These are phyloP conservation scores for Etheostoma cragini DNA, from an alignment of 2,113 vertebrate species.

Conservation along the genomic window DNA sequence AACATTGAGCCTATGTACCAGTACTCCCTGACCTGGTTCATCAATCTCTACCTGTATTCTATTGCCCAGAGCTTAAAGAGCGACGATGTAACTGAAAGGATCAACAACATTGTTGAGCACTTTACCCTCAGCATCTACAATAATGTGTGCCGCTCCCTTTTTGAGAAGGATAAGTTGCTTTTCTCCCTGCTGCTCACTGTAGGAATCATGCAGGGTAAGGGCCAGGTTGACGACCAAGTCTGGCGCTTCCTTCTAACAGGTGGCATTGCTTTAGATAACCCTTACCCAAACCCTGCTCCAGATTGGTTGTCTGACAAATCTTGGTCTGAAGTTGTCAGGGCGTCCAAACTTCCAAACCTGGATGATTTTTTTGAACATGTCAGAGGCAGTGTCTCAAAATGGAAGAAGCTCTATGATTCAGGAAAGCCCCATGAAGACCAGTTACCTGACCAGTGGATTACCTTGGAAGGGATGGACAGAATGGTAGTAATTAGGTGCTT, in stretches of 20 bases:
- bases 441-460: constrained; percentile 85
- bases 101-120: constrained; percentile 85
- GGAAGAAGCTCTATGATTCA: constrained; percentile 92
- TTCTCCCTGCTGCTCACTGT: constrained; percentile 93
- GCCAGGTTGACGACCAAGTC: constrained; percentile 81
- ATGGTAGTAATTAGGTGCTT: constrained; percentile 91
- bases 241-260: constrained; percentile 94
- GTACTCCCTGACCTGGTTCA: constrained; percentile 93
- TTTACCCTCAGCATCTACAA: constrained; percentile 93
- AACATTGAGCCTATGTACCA: constrained; percentile 97
- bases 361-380: constrained; percentile 85
- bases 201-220: constrained; percentile 90
- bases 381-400: constrained; percentile 70
- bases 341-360: constrained; percentile 85
- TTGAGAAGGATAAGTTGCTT: constrained; percentile 95
- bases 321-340: constrained; percentile 91
- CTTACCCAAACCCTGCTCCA: constrained; percentile 88
- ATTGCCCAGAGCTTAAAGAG: constrained; percentile 87
- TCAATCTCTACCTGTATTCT: constrained; percentile 89
- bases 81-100: constrained; percentile 83
- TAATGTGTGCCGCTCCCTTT: constrained; percentile 92
- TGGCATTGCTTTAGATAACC: constrained; percentile 92
- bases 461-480: constrained; percentile 82
- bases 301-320: constrained; percentile 93
- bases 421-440: constrained; percentile 85